These are phyloP conservation scores for Rotaria sp. DNA, from an alignment of 2,888 invertebrate genomes.

Conservation along the genomic window DNA sequence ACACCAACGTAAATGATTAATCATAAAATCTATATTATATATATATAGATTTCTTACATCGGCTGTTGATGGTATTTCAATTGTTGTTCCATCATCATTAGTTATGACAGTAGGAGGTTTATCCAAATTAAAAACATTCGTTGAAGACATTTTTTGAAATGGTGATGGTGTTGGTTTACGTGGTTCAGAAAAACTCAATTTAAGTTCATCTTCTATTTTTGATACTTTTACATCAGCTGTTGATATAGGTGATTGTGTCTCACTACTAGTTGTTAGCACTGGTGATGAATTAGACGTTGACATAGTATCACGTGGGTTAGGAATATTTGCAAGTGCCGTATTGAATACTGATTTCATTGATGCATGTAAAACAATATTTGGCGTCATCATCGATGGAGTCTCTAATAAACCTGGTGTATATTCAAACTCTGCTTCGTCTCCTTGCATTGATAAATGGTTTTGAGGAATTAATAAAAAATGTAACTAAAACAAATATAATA, in stretches of 20 bases:
- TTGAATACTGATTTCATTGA: neutral
- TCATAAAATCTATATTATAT: neutral
- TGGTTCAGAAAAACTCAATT: neutral
- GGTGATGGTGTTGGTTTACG: neutral
- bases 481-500: too few species aligned
- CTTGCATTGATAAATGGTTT: neutral
- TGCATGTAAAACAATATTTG: neutral
- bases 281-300: neutral
- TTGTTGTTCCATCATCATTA: neutral
- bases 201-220: neutral
- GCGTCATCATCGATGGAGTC: neutral
- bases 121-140: neutral
- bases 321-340: neutral
- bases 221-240: neutral
- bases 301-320: neutral
- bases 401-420: neutral
- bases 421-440: neutral
- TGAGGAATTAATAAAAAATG: neutral
- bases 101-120: neutral
- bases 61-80: neutral
- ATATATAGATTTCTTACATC: too few species aligned
- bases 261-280: neutral
- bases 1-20: neutral
- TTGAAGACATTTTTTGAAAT: neutral
- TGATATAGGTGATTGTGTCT: neutral